Evolutionary conservation across 2,888 invertebrate genomes (phyloP), one percentile per base, ranked within the genome.

Genomic region (Drosophila subsilvestris): DNA sequence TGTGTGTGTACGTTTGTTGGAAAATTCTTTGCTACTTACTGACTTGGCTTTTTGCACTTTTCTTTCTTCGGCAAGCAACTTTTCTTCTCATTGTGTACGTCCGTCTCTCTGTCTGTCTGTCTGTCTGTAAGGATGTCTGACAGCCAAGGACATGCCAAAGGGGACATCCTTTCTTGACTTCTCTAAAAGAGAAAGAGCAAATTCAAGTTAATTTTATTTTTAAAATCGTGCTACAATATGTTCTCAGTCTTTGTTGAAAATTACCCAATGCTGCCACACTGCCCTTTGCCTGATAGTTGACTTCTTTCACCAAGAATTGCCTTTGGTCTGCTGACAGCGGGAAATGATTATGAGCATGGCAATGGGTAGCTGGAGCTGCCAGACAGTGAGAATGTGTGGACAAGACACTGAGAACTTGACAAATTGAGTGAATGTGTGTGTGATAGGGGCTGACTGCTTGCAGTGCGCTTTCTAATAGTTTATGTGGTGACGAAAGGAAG

Each of bases 141-240:
- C 66, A 60, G 47, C 51, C 68, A 63, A 69, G 75, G 67, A 75
- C 50, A 61, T 57, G 47, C 66, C 58, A 60, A 73, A 63, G 71
- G 66, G 68, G 67, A 59, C 66, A 56, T 51, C 49, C 55, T 60
- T 62, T 67, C 50, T 45, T 56, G 53, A 53, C 53, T 47, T 54
- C 29, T 10, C 20, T 53, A 8, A 12, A 32, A 20, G 32, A 9
- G 37, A 20, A 32, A 45, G 12, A 49, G 63, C 51, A 48, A 74
- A 74, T 70, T 67, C 75, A 37, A 79, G 76, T 76, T 78, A 77
- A 80, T 79, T 85, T 78, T 88, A 78, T 84, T 86, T 80, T 66
- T 72, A 74, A 85, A 82, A 76, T 71, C 72, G 59, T 63, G 22
- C 68, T 54, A 72, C 87, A 86, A 87, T 87, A 79, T 81, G 86